Evolutionary conservation across 2,888 invertebrate genomes (phyloP).

Genomic region (Pseudococcus longispinus): DNA sequence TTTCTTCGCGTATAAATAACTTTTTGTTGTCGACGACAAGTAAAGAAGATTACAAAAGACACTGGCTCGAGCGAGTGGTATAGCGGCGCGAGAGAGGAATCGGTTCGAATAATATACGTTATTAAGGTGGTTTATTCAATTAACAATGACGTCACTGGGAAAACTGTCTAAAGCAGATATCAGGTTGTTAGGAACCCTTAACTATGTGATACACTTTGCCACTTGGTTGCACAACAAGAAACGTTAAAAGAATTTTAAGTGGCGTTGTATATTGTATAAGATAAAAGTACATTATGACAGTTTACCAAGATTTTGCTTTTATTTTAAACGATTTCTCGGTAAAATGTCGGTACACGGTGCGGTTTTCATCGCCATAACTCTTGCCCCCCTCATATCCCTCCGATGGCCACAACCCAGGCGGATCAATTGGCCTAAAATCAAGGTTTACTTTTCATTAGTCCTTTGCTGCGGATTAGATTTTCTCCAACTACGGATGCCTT

Average conservation of each 20-base stretch:
- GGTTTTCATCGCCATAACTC: not conserved
- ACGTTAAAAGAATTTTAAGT: conserved; percentile 54
- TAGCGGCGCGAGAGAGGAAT: not conserved
- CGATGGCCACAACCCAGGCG: too few relatives aligned
- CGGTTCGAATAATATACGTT: conserved; percentile 51
- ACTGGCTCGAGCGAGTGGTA: not conserved
- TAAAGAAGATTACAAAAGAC: conserved; percentile 52
- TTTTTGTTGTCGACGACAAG: conserved; percentile 54
- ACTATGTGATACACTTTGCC: conserved; percentile 56
- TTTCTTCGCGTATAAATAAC: conserved; percentile 51
- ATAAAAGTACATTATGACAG: conserved; percentile 44
- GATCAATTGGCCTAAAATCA: not conserved
- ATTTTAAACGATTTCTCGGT: conserved; percentile 1
- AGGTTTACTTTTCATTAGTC: not conserved
- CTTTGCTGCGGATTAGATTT: not conserved
- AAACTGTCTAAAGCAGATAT: conserved; percentile 56
- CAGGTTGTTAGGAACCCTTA: conserved; percentile 52
- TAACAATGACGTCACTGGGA: conserved; percentile 51
- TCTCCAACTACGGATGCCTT: not conserved
- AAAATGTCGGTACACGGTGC: not conserved
- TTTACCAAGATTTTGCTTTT: conserved; percentile 28
- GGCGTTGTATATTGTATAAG: not conserved
- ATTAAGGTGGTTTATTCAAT: conserved; percentile 57
- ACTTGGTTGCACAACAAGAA: conserved; percentile 52
- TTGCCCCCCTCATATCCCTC: not conserved